Percentiles rank a stretch among this genome's conserved stretches.
Evolutionary conservation across 1,140 invertebrate species (phyloP).

Genomic region (Lucilia sericata): DNA sequence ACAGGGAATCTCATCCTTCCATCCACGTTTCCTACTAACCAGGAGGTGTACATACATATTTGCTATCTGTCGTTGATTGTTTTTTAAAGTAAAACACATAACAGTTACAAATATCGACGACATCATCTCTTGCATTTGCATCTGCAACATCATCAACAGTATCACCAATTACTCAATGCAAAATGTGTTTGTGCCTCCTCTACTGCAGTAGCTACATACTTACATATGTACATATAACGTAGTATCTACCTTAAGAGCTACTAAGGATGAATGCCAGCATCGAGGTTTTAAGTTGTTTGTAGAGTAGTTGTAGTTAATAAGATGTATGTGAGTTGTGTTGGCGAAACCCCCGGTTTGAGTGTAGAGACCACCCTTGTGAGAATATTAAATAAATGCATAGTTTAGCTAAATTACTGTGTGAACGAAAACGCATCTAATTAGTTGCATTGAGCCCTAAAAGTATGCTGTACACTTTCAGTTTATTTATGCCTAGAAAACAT

Average conservation of each 20-base stretch:
- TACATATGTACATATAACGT: not conserved
- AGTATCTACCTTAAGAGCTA: not conserved
- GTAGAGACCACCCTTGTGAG: not conserved
- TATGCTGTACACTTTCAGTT: not conserved
- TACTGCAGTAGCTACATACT: not conserved
- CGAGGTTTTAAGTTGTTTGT: not conserved
- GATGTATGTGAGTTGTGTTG: not conserved
- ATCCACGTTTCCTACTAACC: no score
- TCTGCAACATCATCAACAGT: not conserved
- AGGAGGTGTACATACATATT: not conserved
- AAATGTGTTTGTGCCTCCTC: not conserved
- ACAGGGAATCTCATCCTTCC: not conserved
- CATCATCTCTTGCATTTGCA: not conserved
- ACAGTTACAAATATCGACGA: not conserved
- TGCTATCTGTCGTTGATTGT: constrained; percentile 22
- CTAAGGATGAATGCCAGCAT: not conserved
- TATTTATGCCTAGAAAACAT: not conserved
- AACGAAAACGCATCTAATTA: constrained; percentile 18
- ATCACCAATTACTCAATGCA: not conserved
- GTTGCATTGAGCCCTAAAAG: not conserved
- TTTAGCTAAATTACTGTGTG: not conserved
- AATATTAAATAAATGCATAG: not conserved
- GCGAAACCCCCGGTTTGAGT: no score
- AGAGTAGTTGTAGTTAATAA: not conserved
- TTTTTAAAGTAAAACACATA: not conserved